Base-by-base conservation (phyloP, 2,888 invertebrate species). In the Agonopterix subpropinquella region DNA sequence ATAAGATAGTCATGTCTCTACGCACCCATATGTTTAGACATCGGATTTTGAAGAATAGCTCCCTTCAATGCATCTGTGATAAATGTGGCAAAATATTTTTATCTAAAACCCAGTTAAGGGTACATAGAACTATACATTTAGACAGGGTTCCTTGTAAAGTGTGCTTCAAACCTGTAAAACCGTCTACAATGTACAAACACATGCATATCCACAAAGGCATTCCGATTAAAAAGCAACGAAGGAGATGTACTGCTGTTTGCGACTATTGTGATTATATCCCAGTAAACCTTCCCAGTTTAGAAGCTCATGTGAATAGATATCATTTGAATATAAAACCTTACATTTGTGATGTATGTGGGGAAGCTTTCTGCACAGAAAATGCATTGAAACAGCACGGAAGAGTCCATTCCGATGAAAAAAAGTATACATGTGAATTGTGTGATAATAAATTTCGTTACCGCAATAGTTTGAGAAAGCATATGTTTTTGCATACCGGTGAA, bases 381-480 rank as follows among this genome's bases (percentile, higher is more conserved):
- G 41, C 36, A 1, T 36, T 74, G 13, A 65, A 59, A 8, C 70
- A 70, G 18, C 73, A 73, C 13, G 44, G 63, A 15, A 45, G 59
- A 10, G 72, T 67, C 0, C 73, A 74, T 36, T 52, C 49, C 0
- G 53, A 61, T 2, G 62, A 66, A 37, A 47, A 50, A n/a, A 69
- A 65, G 36, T 65, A 51, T 42, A 42, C 36, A 37, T 73, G 73
- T 49, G 46, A 65, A 0, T 53, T 58, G 0, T 74, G 73, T 39
- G 59, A 59, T 0, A 73, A 72, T 43, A 72, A 67, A 43, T 72
- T 73, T 53, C 71, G 71, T 0, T 73, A 72, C 46, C 65, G 64
- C 37, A 70, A 68, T 0, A 72, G 71, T 49, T 48, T 77, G 0
- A 68, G 70, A 49, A 70, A 73, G 68, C 76, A 77, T 50, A 53